phyloP scores from a whole-genome alignment of 2,797 vertebrate genomes.

The Protosalanx chinensis region DNA sequence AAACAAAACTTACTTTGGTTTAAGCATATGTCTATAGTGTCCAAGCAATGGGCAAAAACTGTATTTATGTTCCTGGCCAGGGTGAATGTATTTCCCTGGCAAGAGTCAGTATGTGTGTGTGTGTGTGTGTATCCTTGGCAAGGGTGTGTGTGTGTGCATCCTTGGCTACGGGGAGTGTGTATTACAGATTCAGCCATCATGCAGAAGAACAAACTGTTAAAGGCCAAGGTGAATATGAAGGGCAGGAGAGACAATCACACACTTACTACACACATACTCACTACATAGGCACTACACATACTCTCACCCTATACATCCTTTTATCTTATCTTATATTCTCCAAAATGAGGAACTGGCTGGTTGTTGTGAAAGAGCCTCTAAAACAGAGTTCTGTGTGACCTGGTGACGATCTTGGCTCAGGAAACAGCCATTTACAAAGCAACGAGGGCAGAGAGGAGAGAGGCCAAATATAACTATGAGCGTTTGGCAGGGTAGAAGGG shows the following conservation, averaged over 20 bases:
- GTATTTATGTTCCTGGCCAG: not conserved
- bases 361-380: not conserved
- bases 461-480: constrained; percentile 55
- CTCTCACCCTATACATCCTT: not conserved
- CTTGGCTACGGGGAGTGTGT: constrained; percentile 10
- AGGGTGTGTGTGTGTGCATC: constrained; percentile 14
- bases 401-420: constrained; percentile 15
- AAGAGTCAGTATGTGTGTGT: not conserved
- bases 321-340: not conserved
- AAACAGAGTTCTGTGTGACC: constrained; percentile 1
- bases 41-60: no score
- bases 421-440: constrained; percentile 25
- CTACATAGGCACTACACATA: no score
- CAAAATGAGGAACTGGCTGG: not conserved
- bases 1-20: no score
- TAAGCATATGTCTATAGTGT: no score
- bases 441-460: constrained; percentile 25
- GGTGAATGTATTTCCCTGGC: not conserved
- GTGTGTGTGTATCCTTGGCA: constrained; percentile 10
- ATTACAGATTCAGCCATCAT: not conserved
- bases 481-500: constrained; percentile 38
- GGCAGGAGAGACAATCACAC: not conserved
- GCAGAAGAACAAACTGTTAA: constrained; percentile 16
- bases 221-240: constrained; percentile 52
- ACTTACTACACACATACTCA: not conserved